phyloP scores from a whole-genome alignment of 2,888 invertebrate genomes.

The Caradrina kadenii region DNA sequence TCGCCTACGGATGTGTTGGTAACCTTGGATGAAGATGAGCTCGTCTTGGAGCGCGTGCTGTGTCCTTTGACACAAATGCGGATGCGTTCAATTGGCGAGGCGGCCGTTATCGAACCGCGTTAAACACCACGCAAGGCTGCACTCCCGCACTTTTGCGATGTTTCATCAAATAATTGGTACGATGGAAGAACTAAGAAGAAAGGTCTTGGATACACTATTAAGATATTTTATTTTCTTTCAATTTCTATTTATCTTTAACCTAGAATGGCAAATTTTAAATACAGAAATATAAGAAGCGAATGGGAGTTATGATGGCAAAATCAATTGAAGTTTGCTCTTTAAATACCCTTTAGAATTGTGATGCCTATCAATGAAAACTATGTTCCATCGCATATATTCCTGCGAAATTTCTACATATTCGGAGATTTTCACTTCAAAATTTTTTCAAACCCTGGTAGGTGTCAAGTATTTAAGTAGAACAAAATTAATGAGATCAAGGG shows the following conservation, averaged over 20 bases:
- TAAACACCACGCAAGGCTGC: slow-evolving; percentile 87
- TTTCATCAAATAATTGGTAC: slow-evolving; percentile 43
- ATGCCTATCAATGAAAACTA: neutral
- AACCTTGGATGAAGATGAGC: slow-evolving; percentile 87
- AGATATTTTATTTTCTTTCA: no score
- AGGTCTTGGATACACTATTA: neutral
- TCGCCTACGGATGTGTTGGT: slow-evolving; percentile 79
- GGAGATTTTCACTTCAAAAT: no score
- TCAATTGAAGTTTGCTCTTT: slow-evolving; percentile 13
- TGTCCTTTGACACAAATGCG: slow-evolving; percentile 89
- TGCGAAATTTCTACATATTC: no score
- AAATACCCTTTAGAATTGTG: slow-evolving; percentile 13
- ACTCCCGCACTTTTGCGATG: slow-evolving; percentile 64
- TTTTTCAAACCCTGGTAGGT: no score
- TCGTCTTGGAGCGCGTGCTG: slow-evolving; percentile 86
- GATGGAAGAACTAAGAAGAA: slow-evolving; percentile 26
- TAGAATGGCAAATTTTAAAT: no score
- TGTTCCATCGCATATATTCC: neutral
- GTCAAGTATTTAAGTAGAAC: no score
- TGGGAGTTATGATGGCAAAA: slow-evolving; percentile 1
- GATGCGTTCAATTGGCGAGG: slow-evolving; percentile 87
- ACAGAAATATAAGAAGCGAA: neutral
- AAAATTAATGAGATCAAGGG: no score
- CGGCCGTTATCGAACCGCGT: slow-evolving; percentile 87
- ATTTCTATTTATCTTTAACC: no score